Base-by-base conservation (phyloP, 2,888 invertebrate species). In the Apoda limacodes region DNA sequence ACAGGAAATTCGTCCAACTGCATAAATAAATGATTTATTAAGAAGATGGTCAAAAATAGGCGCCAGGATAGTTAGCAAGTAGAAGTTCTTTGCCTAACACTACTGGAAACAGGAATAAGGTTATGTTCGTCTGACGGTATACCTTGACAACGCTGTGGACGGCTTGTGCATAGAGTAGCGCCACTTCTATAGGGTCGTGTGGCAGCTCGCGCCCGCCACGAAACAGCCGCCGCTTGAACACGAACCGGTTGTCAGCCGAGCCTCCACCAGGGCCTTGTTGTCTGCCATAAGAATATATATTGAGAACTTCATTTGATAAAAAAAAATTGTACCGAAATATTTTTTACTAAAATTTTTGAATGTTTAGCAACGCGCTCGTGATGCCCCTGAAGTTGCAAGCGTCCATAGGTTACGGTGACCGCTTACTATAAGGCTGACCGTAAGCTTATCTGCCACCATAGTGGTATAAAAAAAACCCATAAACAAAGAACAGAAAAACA, bases 131-230 rank as follows among this genome's bases (percentile, higher is more conserved):
- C n/a, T n/a, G n/a, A n/a, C n/a, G n/a, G n/a, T n/a, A n/a, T 80
- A 94, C 95, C 86, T 95, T 95, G 3, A 96, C 96, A 26, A 97
- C 95, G 59, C 92, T 91, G 54, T 96, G 92, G 5, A 97, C 96
- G 34, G 95, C 96, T 76, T 97, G 97, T 13, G 96, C 93, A 66
- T 95, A 97, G 3, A 97, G 78, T 60, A 97, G 85, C 51, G 93
- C 95, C 9, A 96, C 93, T 74, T 97, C 96, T 0, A 96, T 92
- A 0, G 96, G 95, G 76, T 97, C 97, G 70, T 95, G 95, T 5
- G 95, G 95, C 30, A 96, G 82, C 65, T 95, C 95, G 21, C 93
- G 84, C 0, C 91, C 92, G 41, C 92, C 90, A 48, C 91, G 88
- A 75, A 95, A 97, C 29, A 97, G 71, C 9, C 96, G 85, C 30